A percentile compares a stretch with the other conserved stretches of the same genome.
These are phyloP conservation scores for Aphaenogaster rudis DNA, from an alignment of 1,140 invertebrate species.

Conservation along the genomic window DNA sequence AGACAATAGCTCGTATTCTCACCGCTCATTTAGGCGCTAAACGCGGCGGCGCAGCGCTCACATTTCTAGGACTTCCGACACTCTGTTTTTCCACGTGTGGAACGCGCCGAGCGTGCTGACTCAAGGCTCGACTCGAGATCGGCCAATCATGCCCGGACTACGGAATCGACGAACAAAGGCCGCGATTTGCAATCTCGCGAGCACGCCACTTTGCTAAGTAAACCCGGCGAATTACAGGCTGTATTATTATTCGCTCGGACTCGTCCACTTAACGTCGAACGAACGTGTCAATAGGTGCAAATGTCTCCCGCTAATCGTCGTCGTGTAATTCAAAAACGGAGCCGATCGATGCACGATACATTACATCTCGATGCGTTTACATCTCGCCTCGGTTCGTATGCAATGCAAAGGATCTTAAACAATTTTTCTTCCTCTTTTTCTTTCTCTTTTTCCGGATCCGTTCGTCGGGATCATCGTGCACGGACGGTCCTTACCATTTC, in stretches of 20 bases:
- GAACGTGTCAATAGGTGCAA: slow-evolving; percentile 24
- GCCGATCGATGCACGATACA: not conserved
- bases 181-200: slow-evolving; percentile 9
- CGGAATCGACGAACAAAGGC: not conserved
- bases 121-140: slow-evolving; percentile 5
- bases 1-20: slow-evolving; percentile 5
- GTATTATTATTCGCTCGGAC: not conserved
- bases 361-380: not conserved
- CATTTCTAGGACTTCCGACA: slow-evolving; percentile 11
- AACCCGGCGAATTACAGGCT: not conserved
- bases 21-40: slow-evolving; percentile 18
- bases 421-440: slow-evolving; percentile 35
- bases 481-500: slow-evolving; percentile 93
- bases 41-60: not conserved
- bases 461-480: too few relatives aligned
- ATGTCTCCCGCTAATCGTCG: slow-evolving; percentile 21
- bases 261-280: not conserved
- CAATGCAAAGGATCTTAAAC: slow-evolving; percentile 74
- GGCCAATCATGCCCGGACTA: not conserved
- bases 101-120: not conserved
- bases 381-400: slow-evolving; percentile 46
- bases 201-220: not conserved
- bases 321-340: not conserved
- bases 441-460: not conserved
- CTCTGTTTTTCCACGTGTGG: slow-evolving; percentile 11